Conservation (phyloP, 2,113 vertebrate species). For the Protobothrops mucrosquamatus region DNA sequence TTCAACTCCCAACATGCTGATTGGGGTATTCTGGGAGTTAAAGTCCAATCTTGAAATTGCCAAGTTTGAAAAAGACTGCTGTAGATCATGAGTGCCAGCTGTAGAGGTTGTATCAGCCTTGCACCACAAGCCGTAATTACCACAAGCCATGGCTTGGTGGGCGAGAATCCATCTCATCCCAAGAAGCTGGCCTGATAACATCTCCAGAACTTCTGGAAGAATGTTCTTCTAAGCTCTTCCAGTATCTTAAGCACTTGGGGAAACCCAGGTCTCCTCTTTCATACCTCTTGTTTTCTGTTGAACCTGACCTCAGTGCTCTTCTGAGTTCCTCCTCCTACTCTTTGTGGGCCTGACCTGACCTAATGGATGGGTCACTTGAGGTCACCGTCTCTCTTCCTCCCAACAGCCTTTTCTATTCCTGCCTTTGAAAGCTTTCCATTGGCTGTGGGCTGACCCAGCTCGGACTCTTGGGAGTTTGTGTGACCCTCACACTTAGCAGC, state of each 20-base stretch:
- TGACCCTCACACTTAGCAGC: conserved; percentile 1
- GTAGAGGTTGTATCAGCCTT: background rate
- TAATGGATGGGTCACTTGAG: background rate
- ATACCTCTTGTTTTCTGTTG: background rate
- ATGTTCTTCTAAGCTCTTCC: background rate
- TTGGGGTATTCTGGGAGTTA: background rate
- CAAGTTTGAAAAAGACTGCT: background rate
- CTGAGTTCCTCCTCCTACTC: background rate
- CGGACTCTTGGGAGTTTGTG: background rate
- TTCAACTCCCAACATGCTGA: background rate
- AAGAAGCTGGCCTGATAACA: background rate
- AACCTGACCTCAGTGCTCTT: background rate
- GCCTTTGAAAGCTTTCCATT: background rate
- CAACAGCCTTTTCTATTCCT: background rate
- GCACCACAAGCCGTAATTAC: background rate
- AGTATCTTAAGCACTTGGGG: background rate
- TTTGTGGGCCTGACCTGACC: background rate
- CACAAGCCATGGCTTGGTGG: background rate
- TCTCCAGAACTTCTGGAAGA: background rate
- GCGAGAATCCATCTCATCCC: background rate
- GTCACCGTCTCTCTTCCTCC: background rate
- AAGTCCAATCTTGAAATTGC: background rate
- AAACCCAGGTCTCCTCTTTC: background rate
- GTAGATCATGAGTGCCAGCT: background rate
- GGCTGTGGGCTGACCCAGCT: background rate